Conservation (phyloP, 2,888 invertebrate genomes). For the Drosophila setosimentum region DNA sequence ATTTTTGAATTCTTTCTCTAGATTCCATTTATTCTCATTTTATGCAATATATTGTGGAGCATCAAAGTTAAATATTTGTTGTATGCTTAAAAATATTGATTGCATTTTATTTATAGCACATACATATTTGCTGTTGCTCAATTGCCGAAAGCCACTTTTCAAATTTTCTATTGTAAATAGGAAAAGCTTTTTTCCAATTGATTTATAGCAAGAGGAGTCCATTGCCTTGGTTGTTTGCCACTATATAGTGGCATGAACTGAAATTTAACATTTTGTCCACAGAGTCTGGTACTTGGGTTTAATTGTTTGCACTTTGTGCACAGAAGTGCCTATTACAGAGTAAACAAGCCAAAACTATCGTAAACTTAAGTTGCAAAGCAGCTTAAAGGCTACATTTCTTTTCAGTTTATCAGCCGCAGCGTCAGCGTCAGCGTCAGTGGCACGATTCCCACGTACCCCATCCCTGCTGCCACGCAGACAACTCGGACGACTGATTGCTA, state of each 20-base stretch:
- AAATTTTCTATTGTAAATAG: neutral
- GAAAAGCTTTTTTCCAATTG: neutral
- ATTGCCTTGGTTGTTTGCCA: neutral
- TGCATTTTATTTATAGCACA: neutral
- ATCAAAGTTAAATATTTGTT: neutral
- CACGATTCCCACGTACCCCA: neutral
- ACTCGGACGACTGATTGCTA: conserved; percentile 36
- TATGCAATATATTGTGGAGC: neutral
- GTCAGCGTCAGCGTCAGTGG: conserved; percentile 26
- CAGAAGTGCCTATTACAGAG: conserved; percentile 46
- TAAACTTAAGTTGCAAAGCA: conserved; percentile 41
- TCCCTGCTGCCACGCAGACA: neutral
- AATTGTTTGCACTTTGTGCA: conserved; percentile 50
- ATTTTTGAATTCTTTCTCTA: neutral
- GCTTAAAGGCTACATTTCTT: conserved; percentile 53
- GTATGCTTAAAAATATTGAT: conserved; percentile 10
- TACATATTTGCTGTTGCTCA: neutral
- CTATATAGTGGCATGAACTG: conserved; percentile 4
- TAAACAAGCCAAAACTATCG: conserved; percentile 55
- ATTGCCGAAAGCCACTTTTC: neutral
- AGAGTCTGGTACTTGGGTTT: conserved; percentile 28
- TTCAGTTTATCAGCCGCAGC: conserved; percentile 38
- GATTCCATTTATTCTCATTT: neutral
- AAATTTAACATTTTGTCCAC: conserved; percentile 5
- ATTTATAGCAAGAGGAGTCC: neutral